These are phyloP conservation scores for Spilogale gracilis DNA, from an alignment of 2,113 vertebrate genomes.

Conservation along the genomic window DNA sequence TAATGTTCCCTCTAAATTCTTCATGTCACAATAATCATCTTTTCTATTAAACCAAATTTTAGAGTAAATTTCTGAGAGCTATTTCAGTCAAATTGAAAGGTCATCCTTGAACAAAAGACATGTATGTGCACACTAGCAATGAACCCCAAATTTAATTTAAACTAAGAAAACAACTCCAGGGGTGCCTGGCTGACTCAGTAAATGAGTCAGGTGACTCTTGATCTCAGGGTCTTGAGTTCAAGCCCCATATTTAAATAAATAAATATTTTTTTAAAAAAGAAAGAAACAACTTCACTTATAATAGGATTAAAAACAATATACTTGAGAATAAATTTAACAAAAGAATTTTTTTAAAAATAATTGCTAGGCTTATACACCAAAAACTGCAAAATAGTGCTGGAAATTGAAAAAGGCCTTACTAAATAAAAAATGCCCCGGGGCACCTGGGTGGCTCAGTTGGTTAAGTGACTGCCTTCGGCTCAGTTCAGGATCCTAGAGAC, in stretches of 20 bases:
- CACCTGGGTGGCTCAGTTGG: too few relatives aligned
- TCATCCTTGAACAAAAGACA: slow-evolving; percentile 20
- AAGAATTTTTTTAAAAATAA: not conserved
- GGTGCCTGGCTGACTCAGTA: not conserved
- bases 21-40: not conserved
- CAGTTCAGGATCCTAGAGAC: too few relatives aligned
- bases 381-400: not conserved
- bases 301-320: slow-evolving; percentile 1
- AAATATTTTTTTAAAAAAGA: not conserved
- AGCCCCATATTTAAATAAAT: not conserved
- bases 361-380: not conserved
- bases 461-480: too few relatives aligned
- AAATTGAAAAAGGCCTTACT: not conserved
- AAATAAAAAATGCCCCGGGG: not conserved
- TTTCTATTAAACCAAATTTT: not conserved
- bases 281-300: not conserved
- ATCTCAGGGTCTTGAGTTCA: not conserved
- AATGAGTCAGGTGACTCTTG: not conserved
- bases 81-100: slow-evolving; percentile 5
- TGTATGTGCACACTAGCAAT: not conserved
- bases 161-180: not conserved
- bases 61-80: not conserved
- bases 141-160: not conserved
- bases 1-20: slow-evolving; percentile 2
- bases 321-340: not conserved